Base-by-base conservation (phyloP, 2,797 vertebrate species). In the Vespertilio murinus region DNA sequence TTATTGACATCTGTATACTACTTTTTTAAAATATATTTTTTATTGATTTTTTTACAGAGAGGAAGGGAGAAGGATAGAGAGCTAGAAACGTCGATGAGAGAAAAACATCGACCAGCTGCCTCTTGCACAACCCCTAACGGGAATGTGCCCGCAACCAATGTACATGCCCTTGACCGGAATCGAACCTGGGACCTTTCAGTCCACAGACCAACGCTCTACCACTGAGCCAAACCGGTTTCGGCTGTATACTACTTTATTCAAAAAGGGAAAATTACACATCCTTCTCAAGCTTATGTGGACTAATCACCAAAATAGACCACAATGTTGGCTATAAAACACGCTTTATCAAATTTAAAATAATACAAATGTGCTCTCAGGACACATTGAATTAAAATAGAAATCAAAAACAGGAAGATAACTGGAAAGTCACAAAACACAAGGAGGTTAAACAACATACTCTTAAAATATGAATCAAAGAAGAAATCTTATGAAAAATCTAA, bases 371-470 rank as follows among this genome's bases (percentile, higher is more conserved):
- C 28, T 52, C 18, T 79, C 1, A 64, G 88, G 18, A 13, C 35
- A 84, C 61, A 92, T 56, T 59, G 25, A 87, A 84, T 87, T 79
- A 81, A 95, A 82, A 8, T 49, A 84, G 67, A 94, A 88, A 65
- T 81, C 13, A 77, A 28, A 71, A 77, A 47, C 69, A 93, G 45
- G 22, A 89, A 89, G 47, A 83, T 67, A 91, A 61, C 35, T 79
- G 14, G 54, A 42, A 93, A 78, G 42, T 61, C 30, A 42, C 28
- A 71, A 84, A 88, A 94, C 65, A 70, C 4, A 49, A 61, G 4
- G 35, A 45, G n/a, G 88, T 87, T 91, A 91, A 78, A 56, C 25
- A 78, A 42, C 20, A 78, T 7, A 77, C 1, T 88, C 93, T 2
- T 77, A 91, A 84, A 6, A 49, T 9, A 59, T 71, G 22, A 5